Evolutionary conservation across 2,797 vertebrate genomes (phyloP).

Genomic region (Bovichtus diacanthus): DNA sequence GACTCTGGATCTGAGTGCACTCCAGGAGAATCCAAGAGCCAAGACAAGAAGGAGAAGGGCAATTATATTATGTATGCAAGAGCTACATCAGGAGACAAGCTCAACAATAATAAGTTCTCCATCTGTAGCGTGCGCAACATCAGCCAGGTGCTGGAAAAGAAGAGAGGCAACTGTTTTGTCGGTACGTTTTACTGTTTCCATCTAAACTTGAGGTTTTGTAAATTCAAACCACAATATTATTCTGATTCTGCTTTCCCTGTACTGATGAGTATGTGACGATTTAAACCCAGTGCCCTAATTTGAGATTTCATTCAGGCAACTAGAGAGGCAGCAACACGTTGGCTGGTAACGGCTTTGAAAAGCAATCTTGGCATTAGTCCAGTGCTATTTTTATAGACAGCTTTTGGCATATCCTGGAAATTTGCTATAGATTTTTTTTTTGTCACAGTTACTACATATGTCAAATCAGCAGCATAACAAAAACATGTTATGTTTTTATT

Average conservation of each 20-base stretch:
- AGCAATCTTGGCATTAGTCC: slow-evolving; percentile 4
- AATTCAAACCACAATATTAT: background rate
- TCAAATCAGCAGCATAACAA: background rate
- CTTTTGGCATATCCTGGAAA: slow-evolving; percentile 16
- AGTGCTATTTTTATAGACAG: slow-evolving; percentile 38
- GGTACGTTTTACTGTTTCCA: slow-evolving; percentile 84
- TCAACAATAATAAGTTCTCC: slow-evolving; percentile 99
- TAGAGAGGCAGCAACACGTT: slow-evolving; percentile 1
- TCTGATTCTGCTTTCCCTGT: background rate
- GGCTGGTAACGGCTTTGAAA: slow-evolving; percentile 13
- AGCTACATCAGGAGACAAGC: slow-evolving; percentile 98
- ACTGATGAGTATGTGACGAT: background rate
- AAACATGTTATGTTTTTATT: no score
- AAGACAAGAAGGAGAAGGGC: slow-evolving; percentile 97
- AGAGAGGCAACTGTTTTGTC: slow-evolving; percentile 96
- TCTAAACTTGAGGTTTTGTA: background rate
- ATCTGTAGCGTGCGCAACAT: slow-evolving; percentile 97
- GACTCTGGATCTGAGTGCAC: slow-evolving; percentile 98
- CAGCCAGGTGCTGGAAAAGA: slow-evolving; percentile 98
- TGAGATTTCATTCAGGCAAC: slow-evolving; percentile 6
- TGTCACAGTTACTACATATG: background rate
- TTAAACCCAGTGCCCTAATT: slow-evolving; percentile 11
- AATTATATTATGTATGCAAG: slow-evolving; percentile 99
- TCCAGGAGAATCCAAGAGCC: slow-evolving; percentile 96
- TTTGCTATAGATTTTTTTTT: background rate